Base-by-base conservation (phyloP, 1,140 invertebrate species). In the Dreissena polymorpha region DNA sequence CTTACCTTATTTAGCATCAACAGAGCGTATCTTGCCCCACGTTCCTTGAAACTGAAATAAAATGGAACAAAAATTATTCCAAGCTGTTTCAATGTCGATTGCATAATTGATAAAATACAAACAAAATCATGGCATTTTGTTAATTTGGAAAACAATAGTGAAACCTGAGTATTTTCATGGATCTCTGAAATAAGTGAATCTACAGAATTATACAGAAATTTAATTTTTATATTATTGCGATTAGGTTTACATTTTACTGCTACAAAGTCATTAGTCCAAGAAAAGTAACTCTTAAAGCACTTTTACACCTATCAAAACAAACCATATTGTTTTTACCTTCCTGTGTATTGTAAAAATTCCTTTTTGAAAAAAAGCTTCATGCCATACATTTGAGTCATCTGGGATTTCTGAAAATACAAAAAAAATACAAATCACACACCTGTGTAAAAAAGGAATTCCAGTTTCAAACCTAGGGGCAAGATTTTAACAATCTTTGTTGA, bases 361-460 rank as follows among this genome's bases (percentile, higher is more conserved):
- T 98, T 98, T 93, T 99, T 98, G 81, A 98, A 95, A 92, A 95
- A 99, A 63, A 99, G 94, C 50, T 98, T 95, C 95, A 98, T 96
- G 29, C 95, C 96, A 77, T 95, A 95, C 14, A 95, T 88, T 6
- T 94, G 93, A 0, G 97, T 97, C 88, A 98, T 94, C 86, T 96
- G 96, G 0, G 97, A 97, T 80, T 85, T 83, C 91, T 91, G 83
- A 70, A 71, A 71, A 39, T 25, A 70, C 49, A n/a, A 55, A 18
- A 68, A 2, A 75, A 39, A 0, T 50, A 49, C 27, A 27, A 80
- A 14, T 23, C n/a, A 21, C 3, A 39, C 8, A 5, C 39, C 39
- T 39, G 39, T 39, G 39, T 39, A 39, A 8, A 39, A 39, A 8
- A 39, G 39, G 3, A 39, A 5, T 2, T 2, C 39, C 2, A 39